Percentiles rank a stretch among this genome's conserved stretches.
These are phyloP conservation scores for Oscheius sp. DNA, from an alignment of 2,888 invertebrate genomes.

Conservation along the genomic window DNA sequence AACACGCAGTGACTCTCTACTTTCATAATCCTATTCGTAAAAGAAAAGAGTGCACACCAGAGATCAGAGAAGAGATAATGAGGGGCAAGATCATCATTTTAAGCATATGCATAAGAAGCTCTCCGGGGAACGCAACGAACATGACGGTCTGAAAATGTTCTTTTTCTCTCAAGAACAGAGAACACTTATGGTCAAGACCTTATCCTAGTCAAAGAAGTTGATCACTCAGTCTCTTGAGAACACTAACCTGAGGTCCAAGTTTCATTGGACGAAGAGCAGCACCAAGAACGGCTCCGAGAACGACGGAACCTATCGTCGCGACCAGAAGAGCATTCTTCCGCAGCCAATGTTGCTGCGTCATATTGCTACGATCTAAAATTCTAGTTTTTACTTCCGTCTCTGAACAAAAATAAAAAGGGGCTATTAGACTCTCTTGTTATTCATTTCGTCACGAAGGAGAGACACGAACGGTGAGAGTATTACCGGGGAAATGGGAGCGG, in stretches of 20 bases:
- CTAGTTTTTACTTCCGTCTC: too few species aligned
- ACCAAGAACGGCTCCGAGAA: constrained; percentile 79
- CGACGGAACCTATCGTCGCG: constrained; percentile 78
- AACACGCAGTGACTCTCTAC: background rate
- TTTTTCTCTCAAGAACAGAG: background rate
- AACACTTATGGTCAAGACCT: background rate
- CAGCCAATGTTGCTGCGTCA: constrained; percentile 74
- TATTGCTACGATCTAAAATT: background rate
- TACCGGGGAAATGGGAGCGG: too few species aligned
- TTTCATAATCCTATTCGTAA: background rate
- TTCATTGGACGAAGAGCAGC: constrained; percentile 75
- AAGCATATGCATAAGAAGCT: constrained; percentile 80
- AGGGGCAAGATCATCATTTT: constrained; percentile 82
- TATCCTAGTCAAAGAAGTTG: too few species aligned
- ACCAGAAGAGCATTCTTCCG: constrained; percentile 78
- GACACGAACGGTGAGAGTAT: too few species aligned
- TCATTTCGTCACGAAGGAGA: too few species aligned
- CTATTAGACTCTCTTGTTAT: background rate
- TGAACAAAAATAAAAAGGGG: background rate
- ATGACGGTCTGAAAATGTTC: constrained; percentile 75
- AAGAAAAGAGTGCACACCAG: constrained; percentile 75
- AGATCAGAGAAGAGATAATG: constrained; percentile 80
- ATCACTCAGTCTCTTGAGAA: background rate
- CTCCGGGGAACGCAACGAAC: constrained; percentile 81
- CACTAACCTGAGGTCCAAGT: constrained; percentile 57